phyloP scores from a whole-genome alignment of 2,113 vertebrate genomes.

The Festucalex cinctus region DNA sequence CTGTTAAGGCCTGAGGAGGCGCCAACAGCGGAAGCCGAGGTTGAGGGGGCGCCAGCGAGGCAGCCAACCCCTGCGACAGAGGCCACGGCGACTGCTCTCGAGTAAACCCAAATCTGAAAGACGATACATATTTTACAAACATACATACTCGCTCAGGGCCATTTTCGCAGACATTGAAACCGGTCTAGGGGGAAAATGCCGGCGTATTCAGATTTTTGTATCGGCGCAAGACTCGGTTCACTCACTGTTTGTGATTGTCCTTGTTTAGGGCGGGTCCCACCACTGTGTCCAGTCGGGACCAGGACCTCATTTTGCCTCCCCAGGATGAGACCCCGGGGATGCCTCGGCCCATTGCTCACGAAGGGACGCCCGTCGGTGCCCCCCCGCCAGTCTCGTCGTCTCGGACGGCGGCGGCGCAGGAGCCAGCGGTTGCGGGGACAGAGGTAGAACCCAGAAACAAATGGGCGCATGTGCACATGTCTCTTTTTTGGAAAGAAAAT shows the following conservation, averaged over 20 bases:
- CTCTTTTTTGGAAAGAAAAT: not conserved
- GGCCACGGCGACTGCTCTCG: constrained; percentile 33
- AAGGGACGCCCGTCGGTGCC: constrained; percentile 34
- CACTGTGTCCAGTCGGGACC: constrained; percentile 33
- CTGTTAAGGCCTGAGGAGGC: not conserved
- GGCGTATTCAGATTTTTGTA: no score
- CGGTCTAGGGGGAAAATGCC: no score
- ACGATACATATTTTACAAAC: not conserved
- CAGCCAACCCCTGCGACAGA: constrained; percentile 16
- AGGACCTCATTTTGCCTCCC: constrained; percentile 35
- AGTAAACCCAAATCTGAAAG: constrained; percentile 37
- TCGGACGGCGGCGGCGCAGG: not conserved
- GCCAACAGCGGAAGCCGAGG: not conserved
- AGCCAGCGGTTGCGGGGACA: no score
- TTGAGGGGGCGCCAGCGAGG: not conserved
- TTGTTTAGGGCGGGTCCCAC: constrained; percentile 50
- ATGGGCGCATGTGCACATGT: not conserved
- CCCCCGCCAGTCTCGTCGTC: constrained; percentile 9
- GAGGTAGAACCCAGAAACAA: constrained; percentile 30
- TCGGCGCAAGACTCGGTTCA: no score
- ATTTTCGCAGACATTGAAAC: no score
- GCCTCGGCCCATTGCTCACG: constrained; percentile 21
- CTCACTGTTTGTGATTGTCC: not conserved
- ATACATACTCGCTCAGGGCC: no score
- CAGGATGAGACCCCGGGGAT: constrained; percentile 40